These are phyloP conservation scores for Pachydiplax longipennis DNA, from an alignment of 2,888 invertebrate species.

Conservation along the genomic window DNA sequence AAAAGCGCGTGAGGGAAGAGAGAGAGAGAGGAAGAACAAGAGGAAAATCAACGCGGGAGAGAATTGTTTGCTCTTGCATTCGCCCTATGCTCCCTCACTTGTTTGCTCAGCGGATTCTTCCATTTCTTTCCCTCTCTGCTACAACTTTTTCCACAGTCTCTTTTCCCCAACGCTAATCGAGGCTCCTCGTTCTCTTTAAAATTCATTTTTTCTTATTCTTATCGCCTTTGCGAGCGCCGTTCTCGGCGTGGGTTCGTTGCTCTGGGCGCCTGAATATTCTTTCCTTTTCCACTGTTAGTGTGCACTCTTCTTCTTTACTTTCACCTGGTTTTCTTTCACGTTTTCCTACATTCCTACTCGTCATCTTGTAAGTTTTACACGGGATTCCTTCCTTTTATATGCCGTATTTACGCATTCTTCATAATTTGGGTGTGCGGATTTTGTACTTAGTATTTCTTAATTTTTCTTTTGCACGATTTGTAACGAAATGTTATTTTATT, in stretches of 20 bases:
- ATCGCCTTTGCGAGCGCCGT: too few relatives aligned
- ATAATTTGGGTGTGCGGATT: too few relatives aligned
- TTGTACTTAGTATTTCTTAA: too few relatives aligned
- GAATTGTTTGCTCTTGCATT: constrained; percentile 20
- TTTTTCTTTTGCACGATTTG: too few relatives aligned
- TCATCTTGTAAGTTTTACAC: too few relatives aligned
- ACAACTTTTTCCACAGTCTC: background rate
- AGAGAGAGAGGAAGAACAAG: background rate
- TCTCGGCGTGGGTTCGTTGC: too few relatives aligned
- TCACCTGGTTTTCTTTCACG: background rate
- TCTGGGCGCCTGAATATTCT: too few relatives aligned
- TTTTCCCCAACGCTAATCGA: background rate
- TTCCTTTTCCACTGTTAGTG: background rate
- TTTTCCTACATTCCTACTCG: background rate
- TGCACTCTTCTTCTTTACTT: background rate
- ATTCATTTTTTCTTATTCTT: background rate
- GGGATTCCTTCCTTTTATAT: too few relatives aligned
- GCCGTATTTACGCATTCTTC: too few relatives aligned
- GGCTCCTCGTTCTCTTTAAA: background rate
- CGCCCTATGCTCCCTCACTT: constrained; percentile 19
- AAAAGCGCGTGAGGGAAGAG: background rate
- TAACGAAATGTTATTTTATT: too few relatives aligned
- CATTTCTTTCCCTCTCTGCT: background rate
- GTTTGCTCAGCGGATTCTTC: constrained; percentile 35
- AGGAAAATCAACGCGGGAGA: constrained; percentile 12